Evolutionary conservation across 2,888 invertebrate genomes (phyloP).

Genomic region (Rhamnusium bicolor): DNA sequence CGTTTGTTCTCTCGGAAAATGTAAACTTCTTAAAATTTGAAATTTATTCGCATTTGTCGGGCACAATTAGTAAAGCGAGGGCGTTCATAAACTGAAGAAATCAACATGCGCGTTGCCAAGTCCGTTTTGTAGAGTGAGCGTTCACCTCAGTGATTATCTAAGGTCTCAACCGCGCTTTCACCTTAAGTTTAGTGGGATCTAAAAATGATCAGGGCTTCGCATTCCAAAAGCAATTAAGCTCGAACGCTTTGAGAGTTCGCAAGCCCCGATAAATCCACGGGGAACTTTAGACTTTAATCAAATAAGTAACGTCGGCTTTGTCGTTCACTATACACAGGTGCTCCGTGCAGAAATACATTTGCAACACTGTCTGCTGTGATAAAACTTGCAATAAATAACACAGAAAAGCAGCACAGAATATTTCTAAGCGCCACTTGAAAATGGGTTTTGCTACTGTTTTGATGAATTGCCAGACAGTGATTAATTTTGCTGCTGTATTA

Average conservation of each 20-base stretch:
- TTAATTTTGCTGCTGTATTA: slow-evolving; percentile 30
- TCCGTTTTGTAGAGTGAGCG: slow-evolving; percentile 40
- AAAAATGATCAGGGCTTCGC: slow-evolving; percentile 49
- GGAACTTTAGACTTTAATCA: slow-evolving; percentile 58
- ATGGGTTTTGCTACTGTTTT: slow-evolving; percentile 35
- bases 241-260: slow-evolving; percentile 53
- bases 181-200: slow-evolving; percentile 47
- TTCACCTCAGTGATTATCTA: slow-evolving; percentile 47
- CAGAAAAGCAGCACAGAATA: slow-evolving; percentile 25
- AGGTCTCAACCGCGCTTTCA: slow-evolving; percentile 48
- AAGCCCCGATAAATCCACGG: slow-evolving; percentile 54
- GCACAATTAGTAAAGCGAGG: slow-evolving; percentile 14
- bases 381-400: slow-evolving; percentile 52
- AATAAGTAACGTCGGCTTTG: slow-evolving; percentile 58
- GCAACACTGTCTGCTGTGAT: slow-evolving; percentile 51
- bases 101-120: slow-evolving; percentile 23
- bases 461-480: slow-evolving; percentile 37
- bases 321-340: slow-evolving; percentile 54
- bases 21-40: not conserved
- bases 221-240: slow-evolving; percentile 54
- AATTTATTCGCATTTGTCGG: not conserved
- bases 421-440: slow-evolving; percentile 30
- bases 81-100: slow-evolving; percentile 24
- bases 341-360: slow-evolving; percentile 51
- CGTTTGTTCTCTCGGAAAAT: slow-evolving; percentile 4